phyloP scores from a whole-genome alignment of 2,113 vertebrate species.

The Athene noctua region DNA sequence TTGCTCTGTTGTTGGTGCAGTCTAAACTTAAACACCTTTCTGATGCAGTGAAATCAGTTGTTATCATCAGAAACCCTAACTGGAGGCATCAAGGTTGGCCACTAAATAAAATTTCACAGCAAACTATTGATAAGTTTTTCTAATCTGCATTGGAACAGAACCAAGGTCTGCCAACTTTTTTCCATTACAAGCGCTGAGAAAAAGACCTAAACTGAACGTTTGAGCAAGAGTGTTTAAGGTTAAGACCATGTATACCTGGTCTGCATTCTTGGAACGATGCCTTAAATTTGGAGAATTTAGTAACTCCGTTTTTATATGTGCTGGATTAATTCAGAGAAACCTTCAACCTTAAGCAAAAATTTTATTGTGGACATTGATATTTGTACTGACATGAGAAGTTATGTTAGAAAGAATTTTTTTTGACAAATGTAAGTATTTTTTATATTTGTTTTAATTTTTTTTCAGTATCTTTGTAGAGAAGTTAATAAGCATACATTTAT shows the following conservation, averaged over 20 bases:
- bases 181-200: not conserved
- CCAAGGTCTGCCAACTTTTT: not conserved
- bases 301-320: not conserved
- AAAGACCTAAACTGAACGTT: not conserved
- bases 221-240: not conserved
- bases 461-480: accelerated
- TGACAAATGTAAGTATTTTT: not conserved
- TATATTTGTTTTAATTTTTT: not conserved
- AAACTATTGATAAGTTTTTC: not conserved
- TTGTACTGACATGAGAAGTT: not conserved
- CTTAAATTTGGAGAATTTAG: not conserved
- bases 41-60: not conserved
- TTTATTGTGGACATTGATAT: not conserved
- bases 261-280: not conserved
- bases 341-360: not conserved
- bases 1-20: not conserved
- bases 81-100: not conserved
- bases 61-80: not conserved
- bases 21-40: not conserved
- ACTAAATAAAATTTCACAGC: not conserved
- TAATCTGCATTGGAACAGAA: not conserved
- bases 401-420: not conserved
- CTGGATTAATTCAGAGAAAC: not conserved
- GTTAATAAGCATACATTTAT: not conserved
- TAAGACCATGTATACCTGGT: not conserved